A percentile compares a stretch with the other conserved stretches of the same genome.
These are phyloP conservation scores for Lacanobia oleracea DNA, from an alignment of 2,888 invertebrate species.

Conservation along the genomic window DNA sequence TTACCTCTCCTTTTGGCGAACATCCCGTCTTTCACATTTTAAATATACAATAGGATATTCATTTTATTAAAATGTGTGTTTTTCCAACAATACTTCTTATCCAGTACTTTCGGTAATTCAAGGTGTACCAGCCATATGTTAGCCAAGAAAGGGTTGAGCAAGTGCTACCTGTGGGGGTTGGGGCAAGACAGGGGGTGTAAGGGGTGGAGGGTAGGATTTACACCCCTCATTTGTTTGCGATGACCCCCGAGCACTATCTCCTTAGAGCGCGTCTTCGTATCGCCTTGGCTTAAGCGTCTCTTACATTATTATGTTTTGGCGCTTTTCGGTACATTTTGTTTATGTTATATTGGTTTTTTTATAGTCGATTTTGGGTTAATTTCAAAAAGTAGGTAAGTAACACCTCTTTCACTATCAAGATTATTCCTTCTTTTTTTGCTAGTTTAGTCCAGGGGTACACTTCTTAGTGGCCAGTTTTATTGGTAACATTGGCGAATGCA, in stretches of 20 bases:
- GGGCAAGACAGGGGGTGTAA: slow-evolving; percentile 62
- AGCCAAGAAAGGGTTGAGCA: slow-evolving; percentile 89
- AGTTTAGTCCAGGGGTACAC: no score
- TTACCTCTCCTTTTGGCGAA: no score
- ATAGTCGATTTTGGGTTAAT: slow-evolving; percentile 3
- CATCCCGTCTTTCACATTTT: background rate
- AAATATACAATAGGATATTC: background rate
- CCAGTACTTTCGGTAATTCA: slow-evolving; percentile 58
- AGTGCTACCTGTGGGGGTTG: slow-evolving; percentile 81
- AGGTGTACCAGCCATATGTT: slow-evolving; percentile 82
- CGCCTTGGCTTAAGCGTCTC: slow-evolving; percentile 79
- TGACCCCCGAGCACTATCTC: slow-evolving; percentile 90
- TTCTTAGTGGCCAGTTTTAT: background rate
- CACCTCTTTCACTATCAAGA: background rate
- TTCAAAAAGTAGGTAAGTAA: background rate
- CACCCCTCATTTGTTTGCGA: slow-evolving; percentile 93
- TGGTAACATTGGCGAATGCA: background rate
- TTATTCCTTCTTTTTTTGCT: background rate
- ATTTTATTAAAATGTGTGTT: background rate
- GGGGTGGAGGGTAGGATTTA: slow-evolving; percentile 88
- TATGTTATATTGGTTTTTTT: slow-evolving; percentile 41
- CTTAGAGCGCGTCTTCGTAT: slow-evolving; percentile 80
- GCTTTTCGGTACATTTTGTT: slow-evolving; percentile 53
- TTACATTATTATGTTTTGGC: slow-evolving; percentile 75
- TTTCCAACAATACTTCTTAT: slow-evolving; percentile 51